A percentile compares a stretch with the other conserved stretches of the same genome.
Conservation (phyloP, 2,888 invertebrate genomes). For the Taenaris catops region DNA sequence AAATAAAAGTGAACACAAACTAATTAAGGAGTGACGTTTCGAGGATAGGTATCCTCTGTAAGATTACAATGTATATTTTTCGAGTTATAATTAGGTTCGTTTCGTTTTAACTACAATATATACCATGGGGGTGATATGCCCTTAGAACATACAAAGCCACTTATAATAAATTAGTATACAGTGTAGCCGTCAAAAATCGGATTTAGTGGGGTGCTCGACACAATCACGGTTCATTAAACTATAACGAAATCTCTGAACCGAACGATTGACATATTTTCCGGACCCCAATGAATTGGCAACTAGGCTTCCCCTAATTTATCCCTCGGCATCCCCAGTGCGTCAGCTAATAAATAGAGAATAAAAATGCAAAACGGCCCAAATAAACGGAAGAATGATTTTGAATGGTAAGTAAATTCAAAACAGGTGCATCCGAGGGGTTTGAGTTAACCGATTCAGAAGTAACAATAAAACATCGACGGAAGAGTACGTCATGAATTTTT, state of each 20-base stretch:
- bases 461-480: slow-evolving; percentile 24
- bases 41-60: no score
- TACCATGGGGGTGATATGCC: no score
- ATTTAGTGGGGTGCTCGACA: slow-evolving; percentile 56
- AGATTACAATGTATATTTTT: no score
- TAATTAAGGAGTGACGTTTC: no score
- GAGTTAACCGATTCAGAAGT: slow-evolving; percentile 38
- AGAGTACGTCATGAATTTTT: slow-evolving; percentile 26
- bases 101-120: no score
- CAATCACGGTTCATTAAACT: slow-evolving; percentile 72
- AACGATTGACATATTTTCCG: slow-evolving; percentile 48
- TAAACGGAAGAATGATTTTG: slow-evolving; percentile 60
- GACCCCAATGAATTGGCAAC: slow-evolving; percentile 40
- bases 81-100: no score
- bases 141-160: slow-evolving; percentile 33
- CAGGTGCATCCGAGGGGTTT: slow-evolving; percentile 57
- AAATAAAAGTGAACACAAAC: no score
- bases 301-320: slow-evolving; percentile 32
- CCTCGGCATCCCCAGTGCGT: slow-evolving; percentile 25
- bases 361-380: slow-evolving; percentile 55
- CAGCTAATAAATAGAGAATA: slow-evolving; percentile 50
- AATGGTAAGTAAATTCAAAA: slow-evolving; percentile 56
- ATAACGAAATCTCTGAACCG: slow-evolving; percentile 41
- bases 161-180: slow-evolving; percentile 52
- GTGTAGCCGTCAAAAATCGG: slow-evolving; percentile 52